Percentiles rank a stretch among this genome's conserved stretches.
Evolutionary conservation across 2,888 invertebrate genomes (phyloP).

Genomic region (Luperina nickerlii): DNA sequence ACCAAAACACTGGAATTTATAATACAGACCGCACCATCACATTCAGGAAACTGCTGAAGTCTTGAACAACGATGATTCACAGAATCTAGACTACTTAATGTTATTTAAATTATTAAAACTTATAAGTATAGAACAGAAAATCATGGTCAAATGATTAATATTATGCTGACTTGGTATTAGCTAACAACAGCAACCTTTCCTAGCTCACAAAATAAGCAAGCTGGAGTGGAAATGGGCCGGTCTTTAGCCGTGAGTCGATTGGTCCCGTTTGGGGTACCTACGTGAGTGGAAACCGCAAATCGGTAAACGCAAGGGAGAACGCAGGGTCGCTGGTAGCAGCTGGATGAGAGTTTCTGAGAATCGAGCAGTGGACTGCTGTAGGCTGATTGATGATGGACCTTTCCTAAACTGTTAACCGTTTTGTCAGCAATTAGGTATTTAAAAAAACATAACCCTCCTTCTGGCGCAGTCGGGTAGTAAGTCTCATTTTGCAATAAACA

Average conservation of each 20-base stretch:
- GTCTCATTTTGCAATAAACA: constrained; percentile 17
- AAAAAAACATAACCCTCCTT: neutral
- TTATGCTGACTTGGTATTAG: neutral
- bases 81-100: neutral
- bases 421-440: neutral
- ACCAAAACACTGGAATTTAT: neutral
- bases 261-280: neutral
- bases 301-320: neutral
- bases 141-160: neutral
- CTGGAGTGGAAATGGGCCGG: neutral
- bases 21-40: neutral
- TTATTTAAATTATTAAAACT: neutral
- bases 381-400: neutral
- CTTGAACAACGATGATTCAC: neutral
- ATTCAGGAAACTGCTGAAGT: neutral
- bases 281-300: neutral
- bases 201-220: neutral
- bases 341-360: neutral
- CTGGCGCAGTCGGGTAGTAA: too few species aligned
- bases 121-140: neutral
- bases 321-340: too few species aligned
- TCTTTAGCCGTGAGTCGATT: neutral
- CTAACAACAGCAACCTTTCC: neutral
- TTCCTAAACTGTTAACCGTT: neutral
- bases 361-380: too few species aligned